These are phyloP conservation scores for Aplysina aerophoba DNA, from an alignment of 37 sponge, comb jelly and placozoan species.

Conservation along the genomic window DNA sequence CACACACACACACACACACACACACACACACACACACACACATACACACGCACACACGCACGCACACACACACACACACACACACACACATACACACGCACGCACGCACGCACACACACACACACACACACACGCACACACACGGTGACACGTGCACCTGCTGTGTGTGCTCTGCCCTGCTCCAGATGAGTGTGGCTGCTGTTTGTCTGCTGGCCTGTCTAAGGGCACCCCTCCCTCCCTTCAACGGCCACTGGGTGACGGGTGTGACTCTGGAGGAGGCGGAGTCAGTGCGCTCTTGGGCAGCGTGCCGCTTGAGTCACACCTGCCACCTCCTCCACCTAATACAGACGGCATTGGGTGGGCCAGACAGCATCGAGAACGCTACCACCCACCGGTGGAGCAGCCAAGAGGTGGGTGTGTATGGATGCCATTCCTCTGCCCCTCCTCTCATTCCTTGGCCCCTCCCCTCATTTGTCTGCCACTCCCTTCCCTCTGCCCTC, in stretches of 20 bases:
- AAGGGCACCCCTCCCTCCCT: conserved; percentile 31
- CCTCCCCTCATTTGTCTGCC: neutral
- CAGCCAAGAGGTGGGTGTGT: conserved; percentile 27
- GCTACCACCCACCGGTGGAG: neutral
- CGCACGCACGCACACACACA: neutral
- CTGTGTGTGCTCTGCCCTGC: neutral
- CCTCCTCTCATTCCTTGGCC: neutral
- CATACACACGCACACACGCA: too few relatives aligned
- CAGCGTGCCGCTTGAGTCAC: conserved; percentile 4
- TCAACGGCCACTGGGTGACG: conserved; percentile 34
- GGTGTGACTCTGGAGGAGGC: conserved; percentile 32
- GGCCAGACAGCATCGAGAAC: conserved; percentile 19
- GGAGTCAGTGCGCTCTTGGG: neutral
- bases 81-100: neutral
- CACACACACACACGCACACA: neutral
- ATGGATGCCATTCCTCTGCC: conserved; percentile 33
- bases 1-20: conserved; percentile 31
- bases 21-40: conserved; percentile 3
- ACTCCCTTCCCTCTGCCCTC: neutral
- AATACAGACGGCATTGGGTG: conserved; percentile 50
- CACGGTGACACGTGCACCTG: neutral
- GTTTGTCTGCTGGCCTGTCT: conserved; percentile 66
- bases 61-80: neutral
- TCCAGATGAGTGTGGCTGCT: conserved; percentile 40
- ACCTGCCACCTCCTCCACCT: neutral